A percentile compares a stretch with the other conserved stretches of the same genome.
These are phyloP conservation scores for Strigops habroptila DNA, from an alignment of 2,113 vertebrate species.

Conservation along the genomic window DNA sequence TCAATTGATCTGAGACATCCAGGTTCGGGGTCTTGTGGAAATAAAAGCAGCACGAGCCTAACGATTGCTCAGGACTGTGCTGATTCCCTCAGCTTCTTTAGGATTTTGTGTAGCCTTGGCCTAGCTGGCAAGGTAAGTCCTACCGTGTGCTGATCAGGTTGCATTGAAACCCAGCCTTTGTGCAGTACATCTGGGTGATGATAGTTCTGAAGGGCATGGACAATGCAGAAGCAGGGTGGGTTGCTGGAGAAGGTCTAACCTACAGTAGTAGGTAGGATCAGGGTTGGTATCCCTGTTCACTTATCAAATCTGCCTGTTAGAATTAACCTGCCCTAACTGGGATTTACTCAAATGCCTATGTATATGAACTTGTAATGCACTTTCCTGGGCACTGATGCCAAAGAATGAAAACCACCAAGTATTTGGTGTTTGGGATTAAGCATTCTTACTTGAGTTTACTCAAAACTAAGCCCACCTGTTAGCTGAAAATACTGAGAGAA, in stretches of 20 bases:
- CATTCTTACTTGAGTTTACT: neutral
- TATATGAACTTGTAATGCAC: neutral
- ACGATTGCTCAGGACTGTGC: neutral
- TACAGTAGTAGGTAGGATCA: neutral
- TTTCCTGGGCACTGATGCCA: neutral
- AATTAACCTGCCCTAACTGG: neutral
- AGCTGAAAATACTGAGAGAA: neutral
- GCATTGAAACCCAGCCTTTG: rapidly evolving
- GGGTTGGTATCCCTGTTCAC: neutral
- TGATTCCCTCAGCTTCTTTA: neutral
- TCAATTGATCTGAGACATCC: neutral
- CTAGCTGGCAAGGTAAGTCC: neutral
- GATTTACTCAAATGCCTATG: neutral
- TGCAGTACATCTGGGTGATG: rapidly evolving
- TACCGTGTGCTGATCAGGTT: neutral
- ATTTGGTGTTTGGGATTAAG: neutral
- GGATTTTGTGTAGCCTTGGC: neutral
- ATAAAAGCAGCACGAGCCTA: neutral
- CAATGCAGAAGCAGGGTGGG: neutral
- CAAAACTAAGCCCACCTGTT: neutral
- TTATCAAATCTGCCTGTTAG: neutral
- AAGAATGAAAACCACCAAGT: neutral
- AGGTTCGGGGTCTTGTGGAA: neutral
- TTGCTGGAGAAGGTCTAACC: neutral
- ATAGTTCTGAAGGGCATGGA: neutral